Percentiles rank a stretch among this genome's conserved stretches.
Evolutionary conservation across 2,888 invertebrate species (phyloP).

Genomic region (Baccha elongata): DNA sequence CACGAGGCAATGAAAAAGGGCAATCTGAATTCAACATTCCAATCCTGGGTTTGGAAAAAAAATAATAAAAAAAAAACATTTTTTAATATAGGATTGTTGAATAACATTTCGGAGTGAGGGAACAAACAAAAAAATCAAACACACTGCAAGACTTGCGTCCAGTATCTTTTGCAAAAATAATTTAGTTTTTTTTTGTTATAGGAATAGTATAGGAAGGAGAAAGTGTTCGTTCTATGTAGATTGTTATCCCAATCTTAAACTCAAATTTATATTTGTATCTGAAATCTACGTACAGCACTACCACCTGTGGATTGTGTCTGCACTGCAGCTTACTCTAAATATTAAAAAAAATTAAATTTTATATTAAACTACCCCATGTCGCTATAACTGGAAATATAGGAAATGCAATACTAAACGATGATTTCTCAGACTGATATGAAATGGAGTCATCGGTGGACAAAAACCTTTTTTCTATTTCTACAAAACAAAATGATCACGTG

Average conservation of each 20-base stretch:
- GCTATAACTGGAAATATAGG: neutral
- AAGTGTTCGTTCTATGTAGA: neutral
- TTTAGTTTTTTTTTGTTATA: too few relatives aligned
- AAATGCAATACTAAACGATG: conserved; percentile 24
- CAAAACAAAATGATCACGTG: conserved; percentile 62
- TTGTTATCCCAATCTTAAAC: neutral
- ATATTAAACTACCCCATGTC: conserved; percentile 32
- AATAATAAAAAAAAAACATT: conserved; percentile 1
- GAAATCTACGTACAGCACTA: neutral
- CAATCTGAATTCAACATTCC: conserved; percentile 45
- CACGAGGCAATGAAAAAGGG: conserved; percentile 74
- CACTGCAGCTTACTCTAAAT: conserved; percentile 43
- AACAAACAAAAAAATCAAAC: neutral
- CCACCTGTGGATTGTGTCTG: conserved; percentile 68
- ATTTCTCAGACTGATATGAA: conserved; percentile 68
- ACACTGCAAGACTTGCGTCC: neutral
- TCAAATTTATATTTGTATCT: neutral
- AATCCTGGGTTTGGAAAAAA: conserved; percentile 24
- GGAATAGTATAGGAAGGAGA: too few relatives aligned
- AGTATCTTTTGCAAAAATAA: neutral
- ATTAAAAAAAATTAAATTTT: conserved; percentile 32
- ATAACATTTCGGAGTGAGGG: neutral
- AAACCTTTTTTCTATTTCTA: conserved; percentile 3
- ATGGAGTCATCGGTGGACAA: conserved; percentile 28
- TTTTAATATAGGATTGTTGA: conserved; percentile 19